Conservation (phyloP, 2,797 vertebrate genomes). For the Gymnoscopelus microlampas region DNA sequence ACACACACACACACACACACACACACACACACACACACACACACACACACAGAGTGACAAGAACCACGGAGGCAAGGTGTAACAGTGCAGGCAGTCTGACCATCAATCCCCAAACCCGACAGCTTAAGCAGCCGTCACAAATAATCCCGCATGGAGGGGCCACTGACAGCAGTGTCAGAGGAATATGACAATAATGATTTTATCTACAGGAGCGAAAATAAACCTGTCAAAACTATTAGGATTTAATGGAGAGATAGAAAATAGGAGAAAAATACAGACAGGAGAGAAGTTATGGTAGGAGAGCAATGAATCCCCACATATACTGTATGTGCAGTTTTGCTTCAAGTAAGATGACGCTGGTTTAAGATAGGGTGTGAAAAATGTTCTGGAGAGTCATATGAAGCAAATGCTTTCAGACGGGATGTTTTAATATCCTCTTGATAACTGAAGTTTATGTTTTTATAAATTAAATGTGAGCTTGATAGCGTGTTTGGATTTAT, state of each 20-base stretch:
- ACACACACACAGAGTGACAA: not conserved
- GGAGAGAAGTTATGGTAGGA: not conserved
- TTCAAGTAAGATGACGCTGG: not conserved
- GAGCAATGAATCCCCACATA: not conserved
- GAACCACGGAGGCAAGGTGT: constrained; percentile 24
- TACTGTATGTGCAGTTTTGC: not conserved
- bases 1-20: not conserved
- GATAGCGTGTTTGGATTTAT: constrained; percentile 4
- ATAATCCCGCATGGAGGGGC: constrained; percentile 42
- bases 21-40: not conserved
- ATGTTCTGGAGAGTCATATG: not conserved
- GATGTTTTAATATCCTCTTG: not conserved
- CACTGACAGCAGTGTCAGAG: constrained; percentile 56
- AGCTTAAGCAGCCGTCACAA: constrained; percentile 57
- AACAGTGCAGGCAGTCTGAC: constrained; percentile 38
- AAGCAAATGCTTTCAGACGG: not conserved
- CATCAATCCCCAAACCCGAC: constrained; percentile 60
- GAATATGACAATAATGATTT: constrained; percentile 69
- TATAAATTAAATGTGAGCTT: not conserved
- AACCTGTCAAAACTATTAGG: constrained; percentile 63
- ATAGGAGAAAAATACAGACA: not conserved
- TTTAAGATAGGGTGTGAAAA: not conserved
- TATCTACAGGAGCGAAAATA: constrained; percentile 63
- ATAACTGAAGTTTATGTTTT: not conserved
- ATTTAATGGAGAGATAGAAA: constrained; percentile 43